Evolutionary conservation across 53 echinoderm and acorn worm species (phyloP).

Genomic region (Henricia sp.): DNA sequence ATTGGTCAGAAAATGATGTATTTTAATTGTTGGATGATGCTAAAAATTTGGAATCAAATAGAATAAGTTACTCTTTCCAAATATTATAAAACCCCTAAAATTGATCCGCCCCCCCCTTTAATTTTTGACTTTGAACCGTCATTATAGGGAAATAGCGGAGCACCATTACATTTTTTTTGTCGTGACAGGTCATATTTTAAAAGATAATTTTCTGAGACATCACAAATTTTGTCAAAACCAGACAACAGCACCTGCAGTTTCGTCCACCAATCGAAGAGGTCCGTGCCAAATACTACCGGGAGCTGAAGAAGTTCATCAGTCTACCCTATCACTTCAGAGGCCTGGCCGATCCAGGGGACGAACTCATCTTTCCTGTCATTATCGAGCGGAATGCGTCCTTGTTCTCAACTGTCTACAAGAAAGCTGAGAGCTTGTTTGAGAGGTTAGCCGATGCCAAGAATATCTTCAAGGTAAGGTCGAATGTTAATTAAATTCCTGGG

Average conservation of each 20-base stretch:
- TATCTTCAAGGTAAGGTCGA: constrained; percentile 87
- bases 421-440: constrained; percentile 86
- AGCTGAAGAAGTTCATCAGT: constrained; percentile 99
- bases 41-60: too few relatives aligned
- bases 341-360: constrained; percentile 81
- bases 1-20: too few relatives aligned
- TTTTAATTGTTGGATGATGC: too few relatives aligned
- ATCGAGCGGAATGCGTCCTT: constrained; percentile 91
- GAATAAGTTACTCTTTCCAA: too few relatives aligned
- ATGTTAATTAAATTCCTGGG: too few relatives aligned
- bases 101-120: too few relatives aligned
- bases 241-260: constrained; percentile 96
- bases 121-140: too few relatives aligned
- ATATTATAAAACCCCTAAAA: too few relatives aligned
- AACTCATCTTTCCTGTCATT: constrained; percentile 92
- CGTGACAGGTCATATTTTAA: too few relatives aligned
- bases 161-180: too few relatives aligned
- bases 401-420: constrained; percentile 85
- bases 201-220: too few relatives aligned
- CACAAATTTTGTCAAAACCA: constrained; percentile 9
- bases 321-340: constrained; percentile 98
- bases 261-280: constrained; percentile 95
- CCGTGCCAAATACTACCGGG: constrained; percentile 97
- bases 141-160: too few relatives aligned
- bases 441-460: constrained; percentile 72